Base-by-base conservation (phyloP, 2,888 invertebrate genomes). In the Pandemis cinnamomeana region DNA sequence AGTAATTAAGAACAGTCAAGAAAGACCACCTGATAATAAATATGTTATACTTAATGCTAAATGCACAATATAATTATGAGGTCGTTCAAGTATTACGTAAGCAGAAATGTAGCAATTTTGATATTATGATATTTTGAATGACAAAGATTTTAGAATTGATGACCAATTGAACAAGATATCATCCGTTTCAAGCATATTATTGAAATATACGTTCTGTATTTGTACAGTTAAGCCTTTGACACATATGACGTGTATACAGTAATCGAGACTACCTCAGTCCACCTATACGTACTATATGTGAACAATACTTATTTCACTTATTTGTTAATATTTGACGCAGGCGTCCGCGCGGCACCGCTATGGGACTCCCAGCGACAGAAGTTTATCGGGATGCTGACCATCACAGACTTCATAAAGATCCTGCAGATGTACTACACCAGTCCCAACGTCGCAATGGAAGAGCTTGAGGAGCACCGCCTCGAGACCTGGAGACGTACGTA, bases 391-490 rank as follows among this genome's bases (percentile, higher is more conserved):
- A 99, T 99, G 99, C 95, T 99, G 82, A 99, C 99, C 79, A 99
- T 99, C 84, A 99, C 99, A 71, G 99, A 99, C 94, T 99, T 99
- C 92, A 99, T 99, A 86, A 98, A 99, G 93, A 99, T 99, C 84
- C 95, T 99, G 83, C 97, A 98, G 93, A 99, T 98, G 96, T 99
- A 99, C 95, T 99, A 99, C 95, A 98, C 97, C 86, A 98, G 98
- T 84, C 98, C 98, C 71, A 95, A 97, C 83, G 97, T 97, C 74
- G 96, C 97, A 81, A 99, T 99, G 98, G 99, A 99, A 83, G 99
- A 99, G 91, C 93, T 99, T 81, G 99, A 99, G 89, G 99, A 99
- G 90, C 99, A 99, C 91, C 98, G 98, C 86, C 95, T 99, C 85
- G 98, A 98, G 86, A 99, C 99, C 71, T 99, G 99, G 99, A 95